A percentile compares a stretch with the other conserved stretches of the same genome.
These are phyloP conservation scores for Acrobasis suavella DNA, from an alignment of 2,888 invertebrate species.

Conservation along the genomic window DNA sequence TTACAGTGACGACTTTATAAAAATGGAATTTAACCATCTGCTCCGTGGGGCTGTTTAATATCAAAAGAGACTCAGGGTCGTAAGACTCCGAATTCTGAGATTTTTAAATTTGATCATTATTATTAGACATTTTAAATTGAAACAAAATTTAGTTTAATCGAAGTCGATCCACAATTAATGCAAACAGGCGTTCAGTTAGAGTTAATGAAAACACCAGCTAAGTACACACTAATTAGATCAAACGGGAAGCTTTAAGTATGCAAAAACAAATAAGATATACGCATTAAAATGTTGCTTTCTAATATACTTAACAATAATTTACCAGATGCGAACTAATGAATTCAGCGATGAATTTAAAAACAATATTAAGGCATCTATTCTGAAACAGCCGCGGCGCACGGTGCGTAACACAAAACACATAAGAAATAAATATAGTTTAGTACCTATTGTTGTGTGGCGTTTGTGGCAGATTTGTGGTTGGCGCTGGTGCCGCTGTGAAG, in stretches of 20 bases:
- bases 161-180: slow-evolving; percentile 31
- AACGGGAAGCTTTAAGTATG: slow-evolving; percentile 69
- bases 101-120: slow-evolving; percentile 12
- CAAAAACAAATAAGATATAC: slow-evolving; percentile 71
- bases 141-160: not conserved
- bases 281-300: slow-evolving; percentile 81
- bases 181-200: slow-evolving; percentile 64
- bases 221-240: slow-evolving; percentile 61
- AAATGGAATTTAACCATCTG: slow-evolving; percentile 17
- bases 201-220: slow-evolving; percentile 68
- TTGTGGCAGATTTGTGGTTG: slow-evolving; percentile 80
- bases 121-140: not conserved
- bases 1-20: slow-evolving; percentile 56
- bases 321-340: slow-evolving; percentile 68
- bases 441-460: slow-evolving; percentile 83
- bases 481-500: slow-evolving; percentile 82
- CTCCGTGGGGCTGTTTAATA: slow-evolving; percentile 17
- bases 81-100: not conserved
- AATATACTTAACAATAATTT: slow-evolving; percentile 46
- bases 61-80: not conserved
- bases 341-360: slow-evolving; percentile 62
- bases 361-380: slow-evolving; percentile 65
- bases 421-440: slow-evolving; percentile 76
- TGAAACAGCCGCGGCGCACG: slow-evolving; percentile 71
- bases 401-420: slow-evolving; percentile 81